A percentile compares a stretch with the other conserved stretches of the same genome.
These are phyloP conservation scores for Parascotia fuliginaria DNA, from an alignment of 2,888 invertebrate genomes.

Conservation along the genomic window DNA sequence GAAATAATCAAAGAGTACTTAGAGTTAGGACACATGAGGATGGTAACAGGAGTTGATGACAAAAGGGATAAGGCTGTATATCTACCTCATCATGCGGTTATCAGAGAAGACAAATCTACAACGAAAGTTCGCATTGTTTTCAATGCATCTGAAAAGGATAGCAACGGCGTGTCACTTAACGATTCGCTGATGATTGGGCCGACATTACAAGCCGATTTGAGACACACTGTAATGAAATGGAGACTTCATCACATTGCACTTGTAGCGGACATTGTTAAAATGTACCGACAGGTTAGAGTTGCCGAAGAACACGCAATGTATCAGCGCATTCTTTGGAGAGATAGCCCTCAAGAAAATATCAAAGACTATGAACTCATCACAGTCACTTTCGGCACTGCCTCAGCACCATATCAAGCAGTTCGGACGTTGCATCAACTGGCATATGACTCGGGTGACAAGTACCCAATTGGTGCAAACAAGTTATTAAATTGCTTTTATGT, in stretches of 20 bases:
- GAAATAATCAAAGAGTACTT: not conserved
- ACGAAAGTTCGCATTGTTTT: not conserved
- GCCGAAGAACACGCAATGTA: not conserved
- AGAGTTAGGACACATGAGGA: not conserved
- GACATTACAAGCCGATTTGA: not conserved
- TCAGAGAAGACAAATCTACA: not conserved
- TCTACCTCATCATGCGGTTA: not conserved
- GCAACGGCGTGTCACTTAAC: not conserved
- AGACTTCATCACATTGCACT: not conserved
- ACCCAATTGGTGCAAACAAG: conserved; percentile 33
- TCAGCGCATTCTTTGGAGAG: not conserved
- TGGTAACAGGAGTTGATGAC: not conserved
- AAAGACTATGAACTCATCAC: not conserved
- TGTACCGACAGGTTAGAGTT: not conserved
- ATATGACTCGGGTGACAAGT: conserved; percentile 28
- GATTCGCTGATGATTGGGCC: not conserved
- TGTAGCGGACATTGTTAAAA: not conserved
- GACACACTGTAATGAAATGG: not conserved
- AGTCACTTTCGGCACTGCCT: conserved; percentile 46
- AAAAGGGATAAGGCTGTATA: not conserved
- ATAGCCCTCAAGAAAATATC: not conserved
- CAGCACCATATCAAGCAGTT: conserved; percentile 46
- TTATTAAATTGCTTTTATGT: conserved; percentile 19
- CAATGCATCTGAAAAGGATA: not conserved
- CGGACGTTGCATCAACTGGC: conserved; percentile 42